Evolutionary conservation across 2,888 invertebrate genomes (phyloP).

Genomic region (Leistus spinibarbis): DNA sequence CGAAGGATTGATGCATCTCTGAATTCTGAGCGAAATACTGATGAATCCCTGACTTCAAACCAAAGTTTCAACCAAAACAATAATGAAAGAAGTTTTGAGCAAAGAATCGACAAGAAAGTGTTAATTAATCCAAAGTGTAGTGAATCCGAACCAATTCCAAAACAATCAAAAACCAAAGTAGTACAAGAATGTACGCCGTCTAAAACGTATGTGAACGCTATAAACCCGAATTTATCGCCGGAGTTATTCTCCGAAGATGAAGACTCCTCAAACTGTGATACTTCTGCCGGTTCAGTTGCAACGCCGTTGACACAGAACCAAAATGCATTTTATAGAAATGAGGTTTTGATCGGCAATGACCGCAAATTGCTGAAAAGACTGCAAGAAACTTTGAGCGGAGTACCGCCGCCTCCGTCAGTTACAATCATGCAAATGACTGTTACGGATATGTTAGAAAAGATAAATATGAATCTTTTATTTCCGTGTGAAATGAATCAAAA

Average conservation of each 20-base stretch:
- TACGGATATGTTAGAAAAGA: constrained; percentile 65
- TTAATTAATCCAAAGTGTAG: background rate
- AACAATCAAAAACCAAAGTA: background rate
- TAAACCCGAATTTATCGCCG: constrained; percentile 56
- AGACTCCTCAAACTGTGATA: constrained; percentile 52
- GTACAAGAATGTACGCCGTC: constrained; percentile 46
- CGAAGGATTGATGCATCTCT: background rate
- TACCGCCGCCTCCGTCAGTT: constrained; percentile 76
- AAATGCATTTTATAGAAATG: constrained; percentile 1
- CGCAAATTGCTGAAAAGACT: constrained; percentile 55
- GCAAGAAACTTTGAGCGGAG: constrained; percentile 69
- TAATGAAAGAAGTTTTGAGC: background rate
- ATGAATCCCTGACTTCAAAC: background rate
- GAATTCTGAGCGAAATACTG: background rate
- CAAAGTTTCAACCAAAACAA: background rate
- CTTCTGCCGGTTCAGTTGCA: background rate
- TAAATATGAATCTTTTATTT: constrained; percentile 50
- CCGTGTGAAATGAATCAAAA: constrained; percentile 41
- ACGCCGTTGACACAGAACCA: constrained; percentile 3
- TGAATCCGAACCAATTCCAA: background rate
- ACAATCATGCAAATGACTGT: constrained; percentile 72
- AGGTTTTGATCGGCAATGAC: constrained; percentile 51
- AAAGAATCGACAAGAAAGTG: background rate
- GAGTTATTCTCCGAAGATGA: constrained; percentile 72
- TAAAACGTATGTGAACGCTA: constrained; percentile 46